Evolutionary conservation across 2,113 vertebrate genomes (phyloP).

Genomic region (Odontophorus gujanensis): DNA sequence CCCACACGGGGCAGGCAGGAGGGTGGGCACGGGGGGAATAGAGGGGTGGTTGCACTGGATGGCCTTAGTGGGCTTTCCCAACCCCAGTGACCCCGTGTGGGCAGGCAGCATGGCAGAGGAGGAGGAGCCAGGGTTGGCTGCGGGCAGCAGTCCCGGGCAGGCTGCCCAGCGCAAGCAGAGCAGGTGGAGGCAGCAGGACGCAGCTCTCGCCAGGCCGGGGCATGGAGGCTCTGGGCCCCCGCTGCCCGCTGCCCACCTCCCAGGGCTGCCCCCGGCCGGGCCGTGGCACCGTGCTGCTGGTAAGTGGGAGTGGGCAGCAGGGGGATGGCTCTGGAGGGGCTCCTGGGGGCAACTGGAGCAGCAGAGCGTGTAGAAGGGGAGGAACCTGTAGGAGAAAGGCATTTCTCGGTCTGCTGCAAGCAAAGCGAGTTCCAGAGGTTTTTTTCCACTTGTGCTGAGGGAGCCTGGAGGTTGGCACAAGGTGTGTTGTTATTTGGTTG

Average conservation of each 20-base stretch:
- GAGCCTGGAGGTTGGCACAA: neutral
- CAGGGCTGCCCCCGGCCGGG: slow-evolving; percentile 24
- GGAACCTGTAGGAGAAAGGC: neutral
- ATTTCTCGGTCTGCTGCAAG: neutral
- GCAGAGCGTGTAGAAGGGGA: neutral
- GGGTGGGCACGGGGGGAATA: no score
- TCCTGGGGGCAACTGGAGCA: neutral
- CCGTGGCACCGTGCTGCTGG: slow-evolving; percentile 55
- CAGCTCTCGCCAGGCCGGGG: neutral
- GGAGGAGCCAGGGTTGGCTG: neutral
- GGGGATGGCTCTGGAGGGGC: neutral
- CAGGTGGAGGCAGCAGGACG: neutral
- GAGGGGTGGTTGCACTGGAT: no score
- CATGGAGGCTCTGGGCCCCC: slow-evolving; percentile 53
- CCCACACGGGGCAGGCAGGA: no score
- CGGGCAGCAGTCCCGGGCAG: neutral
- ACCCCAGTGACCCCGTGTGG: no score
- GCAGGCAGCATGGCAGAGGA: neutral
- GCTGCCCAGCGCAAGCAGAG: neutral
- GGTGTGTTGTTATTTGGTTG: neutral
- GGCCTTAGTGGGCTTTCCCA: no score
- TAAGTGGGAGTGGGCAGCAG: neutral
- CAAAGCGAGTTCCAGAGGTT: neutral
- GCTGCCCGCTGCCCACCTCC: neutral
- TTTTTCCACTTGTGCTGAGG: neutral